Evolutionary conservation across 2,113 vertebrate genomes (phyloP), one percentile per base, ranked within the genome.

Genomic region (Clarias magur): DNA sequence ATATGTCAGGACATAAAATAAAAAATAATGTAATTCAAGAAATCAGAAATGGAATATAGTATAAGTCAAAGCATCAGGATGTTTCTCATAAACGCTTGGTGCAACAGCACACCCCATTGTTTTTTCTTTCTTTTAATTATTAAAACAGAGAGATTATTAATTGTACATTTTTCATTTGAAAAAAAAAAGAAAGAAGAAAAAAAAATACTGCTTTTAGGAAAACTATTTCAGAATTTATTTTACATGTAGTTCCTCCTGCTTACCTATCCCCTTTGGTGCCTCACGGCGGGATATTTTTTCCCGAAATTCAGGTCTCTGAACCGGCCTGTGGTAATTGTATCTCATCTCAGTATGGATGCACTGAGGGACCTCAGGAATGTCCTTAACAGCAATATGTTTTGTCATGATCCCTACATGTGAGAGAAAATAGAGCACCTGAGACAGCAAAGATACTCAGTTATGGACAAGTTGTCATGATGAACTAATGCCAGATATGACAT

Each of bases 321-420:
- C 87, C 60, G 93, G 95, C 62, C 91, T 76, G 83, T 88, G 85
- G 81, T 94, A 96, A 91, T 92, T 95, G 67, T 84, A 85, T 78
- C 92, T 93, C 91, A 92, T 96, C 88, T 96, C 96, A 6, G 95
- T 96, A 59, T 93, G 88, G 53, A 86, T 67, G 23, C 89, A 91
- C 13, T 72, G 83, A 0, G 91, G 88, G 25, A 91, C 78, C 15
- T 83, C 82, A 1, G 16, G 87, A 88, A 90, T 93, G 87, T 68
- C 86, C 68, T 93, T 90, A 38, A 85, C 25, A 90, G 73, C 75
- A 30, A 25, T 82, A 85, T 91, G 86, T 85, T 94, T 94, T 70
- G 88, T 80, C 80, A 89, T 86, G 80, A 85, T 85, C 86, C 85
- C 96, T 96, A 90, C 90, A 85, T 68, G 65, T 85, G 7, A 78